Percentiles rank a stretch among this genome's conserved stretches.
phyloP scores from a whole-genome alignment of 2,113 vertebrate genomes.

The Planiliza haematocheilus region DNA sequence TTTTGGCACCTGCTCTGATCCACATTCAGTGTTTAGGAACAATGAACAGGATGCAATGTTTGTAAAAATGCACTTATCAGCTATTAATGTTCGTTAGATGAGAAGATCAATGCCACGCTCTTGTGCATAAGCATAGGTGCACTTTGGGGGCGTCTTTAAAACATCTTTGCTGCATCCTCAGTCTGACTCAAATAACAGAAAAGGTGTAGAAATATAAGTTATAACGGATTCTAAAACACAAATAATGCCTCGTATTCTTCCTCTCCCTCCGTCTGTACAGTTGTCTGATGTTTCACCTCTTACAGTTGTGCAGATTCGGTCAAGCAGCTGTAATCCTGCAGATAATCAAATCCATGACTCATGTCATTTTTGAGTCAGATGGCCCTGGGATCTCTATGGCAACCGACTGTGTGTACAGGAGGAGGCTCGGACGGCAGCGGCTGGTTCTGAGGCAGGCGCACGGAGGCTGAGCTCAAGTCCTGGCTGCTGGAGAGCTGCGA shows the following conservation, averaged over 20 bases:
- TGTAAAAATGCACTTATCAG: not conserved
- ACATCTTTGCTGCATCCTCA: no score
- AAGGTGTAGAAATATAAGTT: not conserved
- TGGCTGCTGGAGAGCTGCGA: constrained; percentile 43
- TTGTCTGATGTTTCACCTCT: not conserved
- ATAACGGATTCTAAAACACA: not conserved
- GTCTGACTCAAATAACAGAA: constrained; percentile 2
- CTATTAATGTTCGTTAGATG: not conserved
- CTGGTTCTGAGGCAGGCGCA: constrained; percentile 49
- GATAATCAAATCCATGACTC: constrained; percentile 46
- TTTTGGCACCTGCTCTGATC: constrained; percentile 9
- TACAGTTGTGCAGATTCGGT: not conserved
- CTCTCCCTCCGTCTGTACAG: not conserved
- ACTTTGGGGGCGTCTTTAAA: no score
- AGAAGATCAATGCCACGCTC: not conserved
- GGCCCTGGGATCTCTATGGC: constrained; percentile 76
- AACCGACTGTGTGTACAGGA: constrained; percentile 66
- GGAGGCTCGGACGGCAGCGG: constrained; percentile 49
- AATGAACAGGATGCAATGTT: not conserved
- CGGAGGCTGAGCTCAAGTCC: constrained; percentile 53
- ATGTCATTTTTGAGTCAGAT: constrained; percentile 62
- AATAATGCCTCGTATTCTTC: not conserved
- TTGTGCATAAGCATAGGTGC: not conserved
- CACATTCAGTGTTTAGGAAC: not conserved
- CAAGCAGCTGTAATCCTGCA: not conserved